Base-by-base conservation (phyloP, 2,797 vertebrate genomes). In the Calcarius lapponicus region DNA sequence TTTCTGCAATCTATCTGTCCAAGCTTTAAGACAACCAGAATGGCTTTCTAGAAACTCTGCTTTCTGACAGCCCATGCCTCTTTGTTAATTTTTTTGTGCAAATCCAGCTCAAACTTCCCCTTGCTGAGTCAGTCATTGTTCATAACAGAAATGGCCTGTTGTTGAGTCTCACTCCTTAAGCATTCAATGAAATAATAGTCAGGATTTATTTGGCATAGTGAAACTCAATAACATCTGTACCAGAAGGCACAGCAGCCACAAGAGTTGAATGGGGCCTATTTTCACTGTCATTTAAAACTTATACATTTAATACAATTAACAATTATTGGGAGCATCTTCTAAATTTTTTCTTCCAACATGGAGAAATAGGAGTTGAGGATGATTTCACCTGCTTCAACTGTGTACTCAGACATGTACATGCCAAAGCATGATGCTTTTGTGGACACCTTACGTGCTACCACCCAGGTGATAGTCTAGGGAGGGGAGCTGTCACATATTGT, bases 1-100 rank as follows among this genome's bases (percentile, higher is more conserved):
- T 93, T 98, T 96, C 80, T 65, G 53, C 38, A 94, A 78, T 93
- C 57, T 48, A 43, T 32, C 11, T 72, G 62, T 88, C 67, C 90
- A 71, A 78, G 24, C 47, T 79, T 87, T 60, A 82, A 86, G 65
- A 84, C 8, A 91, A 73, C 54, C 80, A 53, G 40, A 90, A 79
- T 62, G 48, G 8, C 3, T 75, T 95, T 89, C 47, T 78, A 82
- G 72, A 86, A 91, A 88, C 7, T 60, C 40, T 42, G 1, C 17
- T 85, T 95, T 94, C 38, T 87, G 65, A 82, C 11, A 82, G 13
- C 9, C 32, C 5, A 16, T 80, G 36, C 4, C 6, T 14, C 60
- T 90, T 74, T 54, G 10, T 82, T 79, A 66, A 34, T 31, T 65
- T 75, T 88, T 82, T 81, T 57, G 34, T 78, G 31, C 43, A 76